Conservation (phyloP, 2,113 vertebrate species). For the Ranitomeya imitator region DNA sequence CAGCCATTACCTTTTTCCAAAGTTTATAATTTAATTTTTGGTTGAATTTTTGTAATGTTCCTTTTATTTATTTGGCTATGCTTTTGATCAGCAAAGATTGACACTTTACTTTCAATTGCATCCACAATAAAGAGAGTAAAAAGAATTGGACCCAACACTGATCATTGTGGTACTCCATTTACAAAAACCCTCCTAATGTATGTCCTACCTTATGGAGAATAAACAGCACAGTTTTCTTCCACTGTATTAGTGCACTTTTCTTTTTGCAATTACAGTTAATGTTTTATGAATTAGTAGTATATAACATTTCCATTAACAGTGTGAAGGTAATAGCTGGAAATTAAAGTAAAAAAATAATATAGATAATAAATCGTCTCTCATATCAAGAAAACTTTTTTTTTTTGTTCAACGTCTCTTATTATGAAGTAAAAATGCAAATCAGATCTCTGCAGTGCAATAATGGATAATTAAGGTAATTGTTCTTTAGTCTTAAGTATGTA, state of each 20-base stretch:
- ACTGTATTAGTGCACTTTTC: slow-evolving; percentile 19
- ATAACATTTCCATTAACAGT: slow-evolving; percentile 39
- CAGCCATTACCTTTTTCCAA: too few relatives aligned
- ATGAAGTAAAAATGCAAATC: slow-evolving; percentile 52
- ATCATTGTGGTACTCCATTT: too few relatives aligned
- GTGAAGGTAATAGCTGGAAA: slow-evolving; percentile 34
- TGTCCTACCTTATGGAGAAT: not conserved
- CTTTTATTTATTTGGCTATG: too few relatives aligned
- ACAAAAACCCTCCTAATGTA: not conserved
- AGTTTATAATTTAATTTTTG: too few relatives aligned
- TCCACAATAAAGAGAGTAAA: too few relatives aligned
- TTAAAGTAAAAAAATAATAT: slow-evolving; percentile 2
- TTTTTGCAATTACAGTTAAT: slow-evolving; percentile 27
- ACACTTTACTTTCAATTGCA: too few relatives aligned
- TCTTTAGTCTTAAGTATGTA: slow-evolving; percentile 54
- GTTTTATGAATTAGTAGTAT: slow-evolving; percentile 40
- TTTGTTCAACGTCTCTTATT: slow-evolving; percentile 29
- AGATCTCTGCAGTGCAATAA: slow-evolving; percentile 54
- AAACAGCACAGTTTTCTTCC: slow-evolving; percentile 1
- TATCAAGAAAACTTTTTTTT: slow-evolving; percentile 37
- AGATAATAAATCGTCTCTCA: slow-evolving; percentile 15
- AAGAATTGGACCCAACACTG: too few relatives aligned
- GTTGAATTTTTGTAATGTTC: too few relatives aligned
- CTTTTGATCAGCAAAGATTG: too few relatives aligned
- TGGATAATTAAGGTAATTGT: slow-evolving; percentile 54